Evolutionary conservation across 2,888 invertebrate species (phyloP).

Genomic region (Anoncus sp.): DNA sequence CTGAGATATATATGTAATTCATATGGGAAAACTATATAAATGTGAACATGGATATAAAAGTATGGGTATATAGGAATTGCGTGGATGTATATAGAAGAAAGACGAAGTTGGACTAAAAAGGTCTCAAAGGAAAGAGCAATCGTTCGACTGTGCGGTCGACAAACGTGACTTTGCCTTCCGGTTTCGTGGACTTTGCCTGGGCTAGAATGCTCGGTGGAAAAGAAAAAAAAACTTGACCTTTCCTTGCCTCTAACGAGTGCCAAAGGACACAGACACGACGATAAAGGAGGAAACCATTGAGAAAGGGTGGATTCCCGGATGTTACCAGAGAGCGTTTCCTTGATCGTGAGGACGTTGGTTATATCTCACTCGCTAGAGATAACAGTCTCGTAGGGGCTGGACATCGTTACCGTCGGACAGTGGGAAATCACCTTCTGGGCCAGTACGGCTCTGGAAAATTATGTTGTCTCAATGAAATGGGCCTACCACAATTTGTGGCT

Average conservation of each 20-base stretch:
- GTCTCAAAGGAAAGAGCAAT: slow-evolving; percentile 76
- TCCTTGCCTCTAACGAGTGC: slow-evolving; percentile 68
- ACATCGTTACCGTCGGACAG: not conserved
- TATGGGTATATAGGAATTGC: not conserved
- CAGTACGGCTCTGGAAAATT: not conserved
- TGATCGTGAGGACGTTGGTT: slow-evolving; percentile 43
- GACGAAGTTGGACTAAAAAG: slow-evolving; percentile 54
- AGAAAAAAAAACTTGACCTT: slow-evolving; percentile 64
- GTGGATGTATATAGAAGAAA: not conserved
- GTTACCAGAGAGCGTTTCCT: slow-evolving; percentile 35
- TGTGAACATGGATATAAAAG: not conserved
- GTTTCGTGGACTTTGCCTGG: slow-evolving; percentile 42
- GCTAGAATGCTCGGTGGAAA: slow-evolving; percentile 30
- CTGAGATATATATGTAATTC: not conserved
- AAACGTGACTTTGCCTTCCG: slow-evolving; percentile 76
- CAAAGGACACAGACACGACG: slow-evolving; percentile 13
- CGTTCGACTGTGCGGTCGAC: slow-evolving; percentile 73
- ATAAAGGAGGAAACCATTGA: slow-evolving; percentile 29
- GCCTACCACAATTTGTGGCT: slow-evolving; percentile 8
- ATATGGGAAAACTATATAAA: not conserved
- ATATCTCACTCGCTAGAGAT: slow-evolving; percentile 24
- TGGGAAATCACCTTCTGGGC: not conserved
- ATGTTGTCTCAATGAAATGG: slow-evolving; percentile 7
- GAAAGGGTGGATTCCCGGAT: slow-evolving; percentile 26
- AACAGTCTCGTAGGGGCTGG: slow-evolving; percentile 19